Conservation (phyloP, 2,888 invertebrate genomes). For the Trichogramma dendrolimi region DNA sequence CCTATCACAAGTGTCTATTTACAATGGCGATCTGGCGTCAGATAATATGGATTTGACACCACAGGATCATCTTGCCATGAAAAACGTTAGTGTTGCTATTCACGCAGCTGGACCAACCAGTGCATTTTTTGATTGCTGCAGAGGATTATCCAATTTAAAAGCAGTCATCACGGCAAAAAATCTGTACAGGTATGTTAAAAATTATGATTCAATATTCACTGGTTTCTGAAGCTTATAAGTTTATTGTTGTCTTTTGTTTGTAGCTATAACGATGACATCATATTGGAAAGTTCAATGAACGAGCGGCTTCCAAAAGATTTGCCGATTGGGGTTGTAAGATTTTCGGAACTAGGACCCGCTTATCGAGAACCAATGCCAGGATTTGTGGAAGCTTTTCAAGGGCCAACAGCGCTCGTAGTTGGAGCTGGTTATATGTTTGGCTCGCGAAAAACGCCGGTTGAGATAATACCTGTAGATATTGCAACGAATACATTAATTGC, state of each 20-base stretch:
- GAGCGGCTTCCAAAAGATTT: slow-evolving; percentile 29
- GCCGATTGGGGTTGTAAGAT: slow-evolving; percentile 36
- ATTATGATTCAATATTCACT: neutral
- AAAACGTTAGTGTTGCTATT: slow-evolving; percentile 37
- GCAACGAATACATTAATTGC: slow-evolving; percentile 40
- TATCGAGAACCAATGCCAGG: slow-evolving; percentile 43
- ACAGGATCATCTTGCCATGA: slow-evolving; percentile 26
- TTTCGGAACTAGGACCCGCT: slow-evolving; percentile 41
- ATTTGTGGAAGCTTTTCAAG: slow-evolving; percentile 38
- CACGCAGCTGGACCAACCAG: slow-evolving; percentile 40
- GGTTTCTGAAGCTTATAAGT: slow-evolving; percentile 21
- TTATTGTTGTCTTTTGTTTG: slow-evolving; percentile 20
- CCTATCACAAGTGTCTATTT: slow-evolving; percentile 32
- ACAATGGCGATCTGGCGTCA: slow-evolving; percentile 43
- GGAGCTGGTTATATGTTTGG: slow-evolving; percentile 42
- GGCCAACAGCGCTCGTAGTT: slow-evolving; percentile 41
- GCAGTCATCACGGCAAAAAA: slow-evolving; percentile 29
- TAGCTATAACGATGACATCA: slow-evolving; percentile 10
- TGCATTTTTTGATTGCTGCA: slow-evolving; percentile 34
- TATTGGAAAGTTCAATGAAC: slow-evolving; percentile 12
- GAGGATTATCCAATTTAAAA: slow-evolving; percentile 33
- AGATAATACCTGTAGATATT: slow-evolving; percentile 41
- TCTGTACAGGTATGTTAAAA: slow-evolving; percentile 30
- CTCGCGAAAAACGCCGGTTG: slow-evolving; percentile 33
- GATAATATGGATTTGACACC: slow-evolving; percentile 33